Conservation (phyloP, 1,140 invertebrate genomes). For the Saxidomus purpurata region DNA sequence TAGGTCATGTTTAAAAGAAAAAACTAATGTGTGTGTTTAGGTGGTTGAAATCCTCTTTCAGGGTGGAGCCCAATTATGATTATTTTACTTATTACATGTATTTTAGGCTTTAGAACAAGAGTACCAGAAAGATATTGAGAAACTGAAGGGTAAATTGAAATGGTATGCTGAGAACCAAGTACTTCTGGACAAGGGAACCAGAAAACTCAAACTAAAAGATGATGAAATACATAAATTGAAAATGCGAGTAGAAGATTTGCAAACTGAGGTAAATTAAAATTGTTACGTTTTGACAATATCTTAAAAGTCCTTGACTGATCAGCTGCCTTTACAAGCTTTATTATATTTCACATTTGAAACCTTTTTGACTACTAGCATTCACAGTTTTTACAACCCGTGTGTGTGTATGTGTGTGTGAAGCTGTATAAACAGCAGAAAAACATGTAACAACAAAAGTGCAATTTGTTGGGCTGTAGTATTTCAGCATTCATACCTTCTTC, state of each 20-base stretch:
- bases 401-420: too few species aligned
- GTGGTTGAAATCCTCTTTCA: too few species aligned
- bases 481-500: not conserved
- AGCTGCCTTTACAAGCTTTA: too few species aligned
- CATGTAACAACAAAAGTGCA: too few species aligned
- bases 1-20: too few species aligned
- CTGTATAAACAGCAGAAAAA: too few species aligned
- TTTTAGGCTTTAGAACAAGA: conserved; percentile 78
- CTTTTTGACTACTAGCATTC: too few species aligned
- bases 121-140: conserved; percentile 80
- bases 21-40: too few species aligned
- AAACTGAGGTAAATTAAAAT: conserved; percentile 78
- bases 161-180: conserved; percentile 86
- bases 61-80: too few species aligned
- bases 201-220: conserved; percentile 77
- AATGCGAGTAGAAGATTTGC: conserved; percentile 80
- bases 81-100: not conserved
- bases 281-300: not conserved
- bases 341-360: too few species aligned
- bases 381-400: too few species aligned
- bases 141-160: conserved; percentile 81
- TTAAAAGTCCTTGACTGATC: too few species aligned
- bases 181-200: conserved; percentile 81
- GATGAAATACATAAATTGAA: conserved; percentile 82
- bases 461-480: not conserved